phyloP scores from a whole-genome alignment of 1,140 invertebrate genomes.

The Thaumatotibia leucotreta region DNA sequence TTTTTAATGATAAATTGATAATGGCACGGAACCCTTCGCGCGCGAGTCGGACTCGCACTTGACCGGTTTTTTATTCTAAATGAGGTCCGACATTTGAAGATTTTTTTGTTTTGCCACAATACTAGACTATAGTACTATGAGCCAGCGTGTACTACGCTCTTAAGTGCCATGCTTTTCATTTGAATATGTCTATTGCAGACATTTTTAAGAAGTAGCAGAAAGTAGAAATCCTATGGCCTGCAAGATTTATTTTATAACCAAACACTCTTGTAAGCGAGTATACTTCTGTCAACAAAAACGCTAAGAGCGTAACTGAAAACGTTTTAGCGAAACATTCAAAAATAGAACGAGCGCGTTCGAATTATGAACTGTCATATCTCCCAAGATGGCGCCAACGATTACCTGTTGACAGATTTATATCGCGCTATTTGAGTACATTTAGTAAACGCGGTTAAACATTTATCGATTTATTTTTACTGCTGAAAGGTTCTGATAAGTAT shows the following conservation, averaged over 20 bases:
- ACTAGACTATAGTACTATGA: too few relatives aligned
- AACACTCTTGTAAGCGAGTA: slow-evolving; percentile 26
- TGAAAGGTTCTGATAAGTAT: neutral
- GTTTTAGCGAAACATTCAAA: slow-evolving; percentile 58
- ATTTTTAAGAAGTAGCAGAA: too few relatives aligned
- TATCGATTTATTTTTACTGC: slow-evolving; percentile 29
- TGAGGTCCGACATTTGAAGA: too few relatives aligned
- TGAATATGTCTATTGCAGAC: too few relatives aligned
- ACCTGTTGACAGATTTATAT: slow-evolving; percentile 59
- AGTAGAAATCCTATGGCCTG: too few relatives aligned
- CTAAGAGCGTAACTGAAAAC: slow-evolving; percentile 26
- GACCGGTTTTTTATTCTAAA: too few relatives aligned
- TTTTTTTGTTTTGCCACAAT: too few relatives aligned
- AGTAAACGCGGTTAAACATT: slow-evolving; percentile 70
- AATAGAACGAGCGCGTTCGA: slow-evolving; percentile 44
- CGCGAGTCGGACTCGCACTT: too few relatives aligned
- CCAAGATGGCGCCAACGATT: slow-evolving; percentile 47
- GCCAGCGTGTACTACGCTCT: too few relatives aligned
- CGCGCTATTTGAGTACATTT: slow-evolving; percentile 64
- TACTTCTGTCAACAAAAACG: neutral
- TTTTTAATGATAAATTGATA: too few relatives aligned
- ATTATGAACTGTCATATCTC: slow-evolving; percentile 61
- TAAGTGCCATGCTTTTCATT: too few relatives aligned
- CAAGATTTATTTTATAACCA: neutral
- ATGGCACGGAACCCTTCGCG: too few relatives aligned